Conservation (phyloP, 2,113 vertebrate species). For the Acrocephalus arundinaceus region DNA sequence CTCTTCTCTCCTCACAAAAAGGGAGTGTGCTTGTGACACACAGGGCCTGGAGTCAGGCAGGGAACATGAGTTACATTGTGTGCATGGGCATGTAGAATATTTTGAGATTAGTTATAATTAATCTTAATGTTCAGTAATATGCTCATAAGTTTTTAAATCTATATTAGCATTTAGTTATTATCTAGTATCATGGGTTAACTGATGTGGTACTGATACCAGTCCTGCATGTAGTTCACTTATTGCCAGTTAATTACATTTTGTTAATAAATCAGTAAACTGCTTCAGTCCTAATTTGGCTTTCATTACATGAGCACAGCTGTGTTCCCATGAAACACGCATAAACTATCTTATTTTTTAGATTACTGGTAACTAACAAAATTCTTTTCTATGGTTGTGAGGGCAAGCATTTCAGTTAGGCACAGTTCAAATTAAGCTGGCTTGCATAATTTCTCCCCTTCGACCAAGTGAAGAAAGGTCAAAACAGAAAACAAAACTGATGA, state of each 20-base stretch:
- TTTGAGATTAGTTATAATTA: not conserved
- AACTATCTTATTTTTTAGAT: not conserved
- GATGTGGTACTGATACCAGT: not conserved
- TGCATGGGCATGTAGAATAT: not conserved
- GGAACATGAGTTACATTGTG: not conserved
- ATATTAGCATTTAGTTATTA: not conserved
- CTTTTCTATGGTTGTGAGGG: not conserved
- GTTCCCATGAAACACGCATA: not conserved
- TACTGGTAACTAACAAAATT: not conserved
- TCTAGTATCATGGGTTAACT: not conserved
- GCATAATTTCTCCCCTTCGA: not conserved
- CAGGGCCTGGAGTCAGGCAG: not conserved
- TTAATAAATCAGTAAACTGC: not conserved
- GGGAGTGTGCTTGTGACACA: not conserved
- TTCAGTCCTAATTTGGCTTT: not conserved
- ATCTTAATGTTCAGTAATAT: not conserved
- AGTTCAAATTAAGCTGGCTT: not conserved
- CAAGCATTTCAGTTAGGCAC: not conserved
- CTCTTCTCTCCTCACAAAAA: rapidly evolving
- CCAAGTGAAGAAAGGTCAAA: not conserved
- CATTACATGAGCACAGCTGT: not conserved
- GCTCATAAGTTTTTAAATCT: not conserved
- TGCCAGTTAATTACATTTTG: not conserved
- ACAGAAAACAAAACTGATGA: not conserved
- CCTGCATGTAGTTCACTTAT: not conserved